These are phyloP conservation scores for Drosophila tani DNA, from an alignment of 1,140 invertebrate genomes.

Conservation along the genomic window DNA sequence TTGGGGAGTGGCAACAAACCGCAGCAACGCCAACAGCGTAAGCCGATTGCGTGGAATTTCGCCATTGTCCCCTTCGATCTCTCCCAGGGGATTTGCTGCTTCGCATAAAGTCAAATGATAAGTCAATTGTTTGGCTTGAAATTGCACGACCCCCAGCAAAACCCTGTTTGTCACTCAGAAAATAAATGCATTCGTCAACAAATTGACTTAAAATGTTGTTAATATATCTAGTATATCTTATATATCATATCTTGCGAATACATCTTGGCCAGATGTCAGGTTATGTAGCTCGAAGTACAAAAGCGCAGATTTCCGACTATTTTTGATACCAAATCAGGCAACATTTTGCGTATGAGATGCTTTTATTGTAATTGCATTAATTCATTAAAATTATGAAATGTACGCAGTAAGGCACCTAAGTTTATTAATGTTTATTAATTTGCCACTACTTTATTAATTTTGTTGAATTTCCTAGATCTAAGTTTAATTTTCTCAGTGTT, in stretches of 20 bases:
- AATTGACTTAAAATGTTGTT: neutral
- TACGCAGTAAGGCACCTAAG: neutral
- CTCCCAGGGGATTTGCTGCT: slow-evolving; percentile 46
- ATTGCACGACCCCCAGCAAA: slow-evolving; percentile 28
- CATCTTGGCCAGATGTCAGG: no score
- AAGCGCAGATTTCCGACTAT: no score
- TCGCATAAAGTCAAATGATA: slow-evolving; percentile 76
- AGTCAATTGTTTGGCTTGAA: slow-evolving; percentile 76
- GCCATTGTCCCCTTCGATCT: slow-evolving; percentile 61
- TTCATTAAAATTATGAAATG: no score
- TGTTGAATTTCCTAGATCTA: neutral
- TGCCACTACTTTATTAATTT: neutral
- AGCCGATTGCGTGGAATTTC: slow-evolving; percentile 81
- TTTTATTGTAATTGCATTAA: no score
- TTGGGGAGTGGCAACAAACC: slow-evolving; percentile 61
- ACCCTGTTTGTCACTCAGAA: slow-evolving; percentile 5
- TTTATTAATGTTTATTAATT: neutral
- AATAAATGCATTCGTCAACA: slow-evolving; percentile 2
- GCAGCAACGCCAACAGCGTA: slow-evolving; percentile 68
- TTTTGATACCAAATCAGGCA: no score
- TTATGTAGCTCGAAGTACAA: no score
- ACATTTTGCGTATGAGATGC: no score
- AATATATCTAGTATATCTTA: no score
- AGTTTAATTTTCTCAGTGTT: neutral
- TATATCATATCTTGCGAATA: no score